Conservation (phyloP, 2,113 vertebrate genomes). For the Cyprinus carpio region DNA sequence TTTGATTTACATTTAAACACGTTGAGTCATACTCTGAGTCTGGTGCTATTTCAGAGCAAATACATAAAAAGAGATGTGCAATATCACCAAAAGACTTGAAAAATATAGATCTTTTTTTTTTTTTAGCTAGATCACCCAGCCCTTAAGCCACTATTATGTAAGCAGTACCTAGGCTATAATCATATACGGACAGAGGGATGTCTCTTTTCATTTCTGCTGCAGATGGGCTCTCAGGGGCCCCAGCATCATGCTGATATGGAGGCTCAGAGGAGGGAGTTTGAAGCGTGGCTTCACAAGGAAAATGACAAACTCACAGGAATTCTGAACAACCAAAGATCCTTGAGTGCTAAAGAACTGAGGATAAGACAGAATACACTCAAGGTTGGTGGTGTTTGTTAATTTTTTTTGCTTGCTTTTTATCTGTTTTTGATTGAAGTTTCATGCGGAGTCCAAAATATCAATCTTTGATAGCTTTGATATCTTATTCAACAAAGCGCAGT, state of each 20-base stretch:
- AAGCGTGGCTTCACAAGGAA: constrained; percentile 82
- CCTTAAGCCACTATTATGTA: neutral
- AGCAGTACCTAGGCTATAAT: neutral
- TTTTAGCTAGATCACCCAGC: neutral
- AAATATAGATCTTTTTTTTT: neutral
- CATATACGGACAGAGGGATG: neutral
- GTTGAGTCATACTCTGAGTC: neutral
- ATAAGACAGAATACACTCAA: constrained; percentile 70
- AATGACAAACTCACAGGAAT: constrained; percentile 75
- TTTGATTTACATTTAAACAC: neutral
- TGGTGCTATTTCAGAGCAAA: neutral
- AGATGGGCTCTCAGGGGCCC: constrained; percentile 52
- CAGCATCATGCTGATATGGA: constrained; percentile 7
- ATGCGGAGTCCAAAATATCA: constrained; percentile 16
- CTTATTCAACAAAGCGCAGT: constrained; percentile 22
- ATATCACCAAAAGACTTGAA: neutral
- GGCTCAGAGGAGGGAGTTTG: constrained; percentile 72
- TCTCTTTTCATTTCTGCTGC: constrained; percentile 18
- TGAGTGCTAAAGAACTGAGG: constrained; percentile 66
- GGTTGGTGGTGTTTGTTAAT: constrained; percentile 69
- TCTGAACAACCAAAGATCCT: constrained; percentile 52
- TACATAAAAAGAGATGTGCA: neutral
- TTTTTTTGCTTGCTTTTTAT: neutral
- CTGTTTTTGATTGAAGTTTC: constrained; percentile 35
- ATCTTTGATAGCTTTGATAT: constrained; percentile 37